A percentile compares a stretch with the other conserved stretches of the same genome.
These are phyloP conservation scores for Pyrochroa serraticornis DNA, from an alignment of 2,888 invertebrate genomes.

Conservation along the genomic window DNA sequence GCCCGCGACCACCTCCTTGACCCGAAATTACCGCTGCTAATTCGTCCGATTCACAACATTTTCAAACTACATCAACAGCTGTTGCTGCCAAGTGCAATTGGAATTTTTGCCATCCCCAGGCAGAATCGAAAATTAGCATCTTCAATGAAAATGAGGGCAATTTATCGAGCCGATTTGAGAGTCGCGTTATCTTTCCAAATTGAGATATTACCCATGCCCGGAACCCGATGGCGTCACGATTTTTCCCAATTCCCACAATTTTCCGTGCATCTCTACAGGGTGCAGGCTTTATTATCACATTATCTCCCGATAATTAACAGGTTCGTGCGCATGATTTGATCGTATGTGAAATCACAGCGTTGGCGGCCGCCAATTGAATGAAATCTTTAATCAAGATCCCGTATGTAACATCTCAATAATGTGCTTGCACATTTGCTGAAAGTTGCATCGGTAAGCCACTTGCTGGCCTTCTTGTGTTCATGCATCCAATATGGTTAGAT, in stretches of 20 bases:
- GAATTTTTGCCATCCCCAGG: too few relatives aligned
- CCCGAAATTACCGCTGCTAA: too few relatives aligned
- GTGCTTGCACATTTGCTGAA: conserved; percentile 31
- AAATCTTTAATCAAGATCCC: conserved; percentile 49
- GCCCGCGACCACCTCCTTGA: too few relatives aligned
- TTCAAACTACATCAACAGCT: too few relatives aligned
- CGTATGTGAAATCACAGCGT: conserved; percentile 50
- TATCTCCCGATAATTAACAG: conserved; percentile 52
- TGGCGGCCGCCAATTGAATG: conserved; percentile 50
- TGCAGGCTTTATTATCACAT: conserved; percentile 42
- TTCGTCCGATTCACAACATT: too few relatives aligned
- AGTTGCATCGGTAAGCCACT: conserved; percentile 35
- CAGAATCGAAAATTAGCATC: too few relatives aligned
- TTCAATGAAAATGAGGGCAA: too few relatives aligned
- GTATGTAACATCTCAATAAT: conserved; percentile 50
- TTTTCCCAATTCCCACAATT: conserved; percentile 50
- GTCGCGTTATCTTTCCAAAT: neutral
- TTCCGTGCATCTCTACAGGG: conserved; percentile 40
- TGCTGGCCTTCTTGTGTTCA: conserved; percentile 39
- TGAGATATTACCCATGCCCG: conserved; percentile 3
- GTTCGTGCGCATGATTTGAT: conserved; percentile 50
- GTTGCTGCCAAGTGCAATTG: too few relatives aligned
- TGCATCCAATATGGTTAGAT: conserved; percentile 30
- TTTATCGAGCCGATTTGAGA: too few relatives aligned
- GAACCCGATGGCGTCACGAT: conserved; percentile 40